These are phyloP conservation scores for Sinocyclocheilus maitianheensis DNA, from an alignment of 2,113 vertebrate species.

Conservation along the genomic window DNA sequence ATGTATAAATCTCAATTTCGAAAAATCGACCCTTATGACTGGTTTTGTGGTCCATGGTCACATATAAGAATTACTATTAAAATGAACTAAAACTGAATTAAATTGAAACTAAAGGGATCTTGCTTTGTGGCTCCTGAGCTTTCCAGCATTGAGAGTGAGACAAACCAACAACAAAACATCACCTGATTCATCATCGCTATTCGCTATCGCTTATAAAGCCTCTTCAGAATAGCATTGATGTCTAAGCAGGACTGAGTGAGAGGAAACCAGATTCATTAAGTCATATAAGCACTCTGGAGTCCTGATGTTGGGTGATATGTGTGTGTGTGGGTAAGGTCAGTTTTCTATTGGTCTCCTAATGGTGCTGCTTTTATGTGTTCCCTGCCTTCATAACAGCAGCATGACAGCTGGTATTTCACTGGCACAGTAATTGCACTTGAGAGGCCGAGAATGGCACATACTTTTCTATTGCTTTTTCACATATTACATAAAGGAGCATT, in stretches of 20 bases:
- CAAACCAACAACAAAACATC: too few species aligned
- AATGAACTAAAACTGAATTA: too few species aligned
- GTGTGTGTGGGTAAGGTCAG: background rate
- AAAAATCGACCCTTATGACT: too few species aligned
- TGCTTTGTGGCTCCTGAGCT: too few species aligned
- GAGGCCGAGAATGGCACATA: constrained; percentile 46
- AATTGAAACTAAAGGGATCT: too few species aligned
- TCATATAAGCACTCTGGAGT: background rate
- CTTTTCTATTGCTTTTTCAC: constrained; percentile 35
- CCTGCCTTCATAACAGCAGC: constrained; percentile 53
- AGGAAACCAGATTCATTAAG: background rate
- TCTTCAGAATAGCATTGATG: too few species aligned
- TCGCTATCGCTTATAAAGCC: too few species aligned
- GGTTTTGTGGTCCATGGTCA: too few species aligned
- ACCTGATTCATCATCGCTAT: too few species aligned
- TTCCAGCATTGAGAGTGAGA: too few species aligned
- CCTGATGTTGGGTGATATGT: background rate
- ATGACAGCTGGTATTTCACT: constrained; percentile 65
- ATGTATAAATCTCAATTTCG: too few species aligned
- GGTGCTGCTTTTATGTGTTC: constrained; percentile 43
- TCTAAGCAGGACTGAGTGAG: background rate
- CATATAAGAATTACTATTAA: too few species aligned
- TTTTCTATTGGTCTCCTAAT: constrained; percentile 12
- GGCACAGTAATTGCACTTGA: constrained; percentile 57
- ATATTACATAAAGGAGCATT: background rate